Conservation (phyloP, 2,797 vertebrate species). For the Argyrosomus regius region DNA sequence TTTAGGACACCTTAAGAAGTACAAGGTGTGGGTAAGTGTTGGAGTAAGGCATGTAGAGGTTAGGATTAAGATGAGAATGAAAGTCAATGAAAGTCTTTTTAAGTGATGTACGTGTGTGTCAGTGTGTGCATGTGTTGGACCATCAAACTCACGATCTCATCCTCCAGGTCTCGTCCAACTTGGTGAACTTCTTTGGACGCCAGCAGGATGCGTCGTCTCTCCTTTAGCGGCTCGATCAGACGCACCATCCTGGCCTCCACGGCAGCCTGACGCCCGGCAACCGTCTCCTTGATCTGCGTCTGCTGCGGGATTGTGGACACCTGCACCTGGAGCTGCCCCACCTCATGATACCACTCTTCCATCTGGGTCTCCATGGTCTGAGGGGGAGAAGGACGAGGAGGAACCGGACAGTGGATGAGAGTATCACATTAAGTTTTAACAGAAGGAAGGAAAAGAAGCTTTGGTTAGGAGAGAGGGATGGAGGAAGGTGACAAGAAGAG, state of each 20-base stretch:
- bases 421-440: background rate
- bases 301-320: conserved; percentile 88
- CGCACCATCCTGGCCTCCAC: conserved; percentile 93
- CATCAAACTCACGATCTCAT: conserved; percentile 90
- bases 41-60: background rate
- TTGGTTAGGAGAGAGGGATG: conserved; percentile 3
- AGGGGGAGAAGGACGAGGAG: conserved; percentile 2
- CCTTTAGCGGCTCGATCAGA: conserved; percentile 94
- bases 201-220: conserved; percentile 91
- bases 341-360: conserved; percentile 94
- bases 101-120: background rate
- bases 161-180: conserved; percentile 93
- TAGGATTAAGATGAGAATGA: background rate
- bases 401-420: conserved; percentile 3
- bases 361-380: conserved; percentile 95
- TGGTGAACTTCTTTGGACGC: conserved; percentile 96
- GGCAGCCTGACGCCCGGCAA: conserved; percentile 85
- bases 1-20: too few species aligned
- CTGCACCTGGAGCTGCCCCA: conserved; percentile 91
- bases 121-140: background rate
- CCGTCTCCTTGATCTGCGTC: conserved; percentile 84
- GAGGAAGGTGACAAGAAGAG: conserved; percentile 6
- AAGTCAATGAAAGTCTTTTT: background rate
- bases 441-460: background rate
- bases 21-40: background rate